Base-by-base conservation (phyloP, 1,140 invertebrate genomes). In the Aphidius gifuensis region DNA sequence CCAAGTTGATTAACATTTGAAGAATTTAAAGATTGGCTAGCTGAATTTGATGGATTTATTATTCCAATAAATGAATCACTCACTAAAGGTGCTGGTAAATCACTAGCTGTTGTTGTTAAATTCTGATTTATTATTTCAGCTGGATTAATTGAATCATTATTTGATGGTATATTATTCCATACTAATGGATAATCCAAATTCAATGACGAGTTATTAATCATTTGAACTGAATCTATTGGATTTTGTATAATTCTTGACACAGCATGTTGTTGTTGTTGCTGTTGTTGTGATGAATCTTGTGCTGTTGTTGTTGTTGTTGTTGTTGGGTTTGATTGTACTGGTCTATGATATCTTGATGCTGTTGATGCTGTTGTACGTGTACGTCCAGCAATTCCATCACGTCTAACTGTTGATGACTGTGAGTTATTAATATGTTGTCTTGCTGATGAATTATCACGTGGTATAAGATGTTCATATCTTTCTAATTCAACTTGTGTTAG, bases 401-500 rank as follows among this genome's bases (percentile, higher is more conserved):
- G 69, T 9, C 67, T 59, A 65, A 69, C 67, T 43, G 56, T 65
- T 8, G 62, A 40, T 61, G 64, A 68, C 54, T 69, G 67, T 7
- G 50, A 57, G 58, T 4, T 32, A 32, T 32, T 32, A 32, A 32
- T 32, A 32, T 32, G 23, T 32, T 32, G 23, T 32, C 23, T 32
- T 32, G 23, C 1, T 32, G 23, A 32, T 32, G 4, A 32, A 65
- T 63, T 69, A 40, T 76, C 74, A 45, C 70, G 62, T 6, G 78
- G 74, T 62, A 80, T 73, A 0, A 81, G 60, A 59, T 81, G 73
- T 51, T 71, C 73, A 53, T 71, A 81, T 48, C 74, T 74, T 44
- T 76, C 71, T 48, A 82, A 64, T 68, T 82, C 79, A 39, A 68
- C 67, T 42, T 69, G 67, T 38, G 75, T 80, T 45, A 81, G 64